These are phyloP conservation scores for Meloidogyne floridensis DNA, from an alignment of 1,140 invertebrate species.

Conservation along the genomic window DNA sequence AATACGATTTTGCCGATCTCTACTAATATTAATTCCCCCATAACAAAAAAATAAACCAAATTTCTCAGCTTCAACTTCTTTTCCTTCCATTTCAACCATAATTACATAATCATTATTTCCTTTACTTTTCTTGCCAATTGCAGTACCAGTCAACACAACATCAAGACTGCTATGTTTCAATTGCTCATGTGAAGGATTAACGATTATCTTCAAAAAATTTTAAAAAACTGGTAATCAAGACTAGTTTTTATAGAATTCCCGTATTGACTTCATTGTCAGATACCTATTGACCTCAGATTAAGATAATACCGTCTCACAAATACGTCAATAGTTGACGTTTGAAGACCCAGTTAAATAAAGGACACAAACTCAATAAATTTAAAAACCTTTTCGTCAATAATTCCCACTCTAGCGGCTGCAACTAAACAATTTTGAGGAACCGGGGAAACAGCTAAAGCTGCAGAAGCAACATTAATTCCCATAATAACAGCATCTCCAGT, in stretches of 20 bases:
- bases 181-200: constrained; percentile 69
- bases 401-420: constrained; percentile 85
- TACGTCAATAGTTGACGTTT: no score
- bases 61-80: constrained; percentile 35
- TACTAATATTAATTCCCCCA: no score
- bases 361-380: not conserved
- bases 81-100: constrained; percentile 80
- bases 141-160: constrained; percentile 80
- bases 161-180: constrained; percentile 75
- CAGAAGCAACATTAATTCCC: constrained; percentile 91
- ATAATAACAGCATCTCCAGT: constrained; percentile 83
- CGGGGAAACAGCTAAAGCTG: constrained; percentile 85
- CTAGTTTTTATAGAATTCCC: no score
- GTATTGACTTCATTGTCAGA: no score
- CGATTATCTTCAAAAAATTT: constrained; percentile 46
- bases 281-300: no score
- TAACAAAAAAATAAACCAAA: constrained; percentile 22
- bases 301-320: no score
- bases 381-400: constrained; percentile 70
- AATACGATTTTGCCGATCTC: no score
- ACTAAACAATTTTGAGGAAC: constrained; percentile 95
- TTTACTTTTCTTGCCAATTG: constrained; percentile 50
- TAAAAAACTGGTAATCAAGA: not conserved
- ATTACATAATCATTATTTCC: constrained; percentile 75
- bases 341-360: not conserved